Evolutionary conservation across 2,113 vertebrate species (phyloP).

Genomic region (Colossoma macropomum): DNA sequence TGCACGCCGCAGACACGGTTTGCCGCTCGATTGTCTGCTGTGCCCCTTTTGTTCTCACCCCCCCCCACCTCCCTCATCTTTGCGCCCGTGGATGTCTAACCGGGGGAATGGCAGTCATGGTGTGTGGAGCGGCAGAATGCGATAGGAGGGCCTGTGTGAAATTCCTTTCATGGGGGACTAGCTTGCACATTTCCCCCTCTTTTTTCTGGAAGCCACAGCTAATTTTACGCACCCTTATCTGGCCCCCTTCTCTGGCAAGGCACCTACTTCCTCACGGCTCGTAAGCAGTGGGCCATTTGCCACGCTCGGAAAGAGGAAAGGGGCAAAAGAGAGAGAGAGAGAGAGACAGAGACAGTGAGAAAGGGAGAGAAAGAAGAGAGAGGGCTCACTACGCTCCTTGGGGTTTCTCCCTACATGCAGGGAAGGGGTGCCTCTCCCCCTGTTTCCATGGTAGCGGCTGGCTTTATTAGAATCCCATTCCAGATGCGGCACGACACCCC

Average conservation of each 20-base stretch:
- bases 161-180: constrained; percentile 55
- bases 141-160: constrained; percentile 52
- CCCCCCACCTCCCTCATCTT: not conserved
- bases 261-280: constrained; percentile 42
- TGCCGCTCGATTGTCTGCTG: constrained; percentile 35
- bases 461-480: constrained; percentile 78
- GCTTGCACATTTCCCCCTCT: constrained; percentile 58
- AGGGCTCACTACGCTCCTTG: constrained; percentile 45
- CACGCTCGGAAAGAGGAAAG: constrained; percentile 34
- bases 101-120: constrained; percentile 47
- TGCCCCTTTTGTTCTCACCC: constrained; percentile 40
- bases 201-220: constrained; percentile 67
- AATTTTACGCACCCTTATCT: constrained; percentile 70
- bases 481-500: constrained; percentile 55
- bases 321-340: not conserved
- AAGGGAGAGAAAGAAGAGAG: constrained; percentile 16
- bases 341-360: not conserved
- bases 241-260: constrained; percentile 44
- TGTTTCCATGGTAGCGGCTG: constrained; percentile 79
- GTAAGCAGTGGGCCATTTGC: constrained; percentile 52
- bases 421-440: constrained; percentile 74
- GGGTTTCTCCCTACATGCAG: constrained; percentile 59
- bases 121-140: constrained; percentile 41
- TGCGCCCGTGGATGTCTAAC: constrained; percentile 19
- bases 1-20: constrained; percentile 37